Percentiles rank a stretch among this genome's conserved stretches.
These are phyloP conservation scores for Xanthia togata DNA, from an alignment of 2,888 invertebrate genomes.

Conservation along the genomic window DNA sequence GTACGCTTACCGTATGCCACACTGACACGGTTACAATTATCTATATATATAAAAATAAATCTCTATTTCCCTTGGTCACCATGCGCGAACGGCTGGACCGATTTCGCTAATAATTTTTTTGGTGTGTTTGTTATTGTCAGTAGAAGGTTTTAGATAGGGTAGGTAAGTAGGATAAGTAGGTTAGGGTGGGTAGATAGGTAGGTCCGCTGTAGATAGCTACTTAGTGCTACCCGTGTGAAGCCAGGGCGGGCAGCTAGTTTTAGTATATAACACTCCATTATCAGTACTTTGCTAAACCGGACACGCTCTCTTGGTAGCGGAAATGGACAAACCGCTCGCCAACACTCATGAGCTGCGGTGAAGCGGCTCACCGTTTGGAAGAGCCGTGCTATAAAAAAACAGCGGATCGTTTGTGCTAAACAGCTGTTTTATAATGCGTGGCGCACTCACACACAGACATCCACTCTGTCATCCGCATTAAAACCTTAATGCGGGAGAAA, in stretches of 20 bases:
- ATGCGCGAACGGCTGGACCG: too few relatives aligned
- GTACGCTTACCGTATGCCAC: not conserved
- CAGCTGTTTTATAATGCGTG: not conserved
- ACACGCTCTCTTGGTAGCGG: slow-evolving; percentile 12
- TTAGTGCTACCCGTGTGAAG: too few relatives aligned
- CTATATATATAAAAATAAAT: too few relatives aligned
- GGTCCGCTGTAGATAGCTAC: too few relatives aligned
- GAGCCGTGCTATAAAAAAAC: not conserved
- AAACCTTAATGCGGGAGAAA: too few relatives aligned
- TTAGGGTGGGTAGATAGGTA: too few relatives aligned
- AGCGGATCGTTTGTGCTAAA: not conserved
- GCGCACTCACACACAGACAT: not conserved
- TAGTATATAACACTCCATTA: not conserved
- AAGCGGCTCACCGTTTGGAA: not conserved
- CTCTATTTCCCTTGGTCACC: too few relatives aligned
- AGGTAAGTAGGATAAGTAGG: too few relatives aligned
- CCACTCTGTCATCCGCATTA: not conserved
- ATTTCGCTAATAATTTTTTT: too few relatives aligned
- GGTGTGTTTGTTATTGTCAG: too few relatives aligned
- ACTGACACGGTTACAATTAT: not conserved
- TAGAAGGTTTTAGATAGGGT: too few relatives aligned
- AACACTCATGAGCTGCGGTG: slow-evolving; percentile 5
- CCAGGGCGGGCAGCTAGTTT: too few relatives aligned
- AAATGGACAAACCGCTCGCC: slow-evolving; percentile 16
- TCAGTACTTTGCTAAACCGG: not conserved